Conservation (phyloP, 2,888 invertebrate genomes). For the Drosophila kambysellisi region DNA sequence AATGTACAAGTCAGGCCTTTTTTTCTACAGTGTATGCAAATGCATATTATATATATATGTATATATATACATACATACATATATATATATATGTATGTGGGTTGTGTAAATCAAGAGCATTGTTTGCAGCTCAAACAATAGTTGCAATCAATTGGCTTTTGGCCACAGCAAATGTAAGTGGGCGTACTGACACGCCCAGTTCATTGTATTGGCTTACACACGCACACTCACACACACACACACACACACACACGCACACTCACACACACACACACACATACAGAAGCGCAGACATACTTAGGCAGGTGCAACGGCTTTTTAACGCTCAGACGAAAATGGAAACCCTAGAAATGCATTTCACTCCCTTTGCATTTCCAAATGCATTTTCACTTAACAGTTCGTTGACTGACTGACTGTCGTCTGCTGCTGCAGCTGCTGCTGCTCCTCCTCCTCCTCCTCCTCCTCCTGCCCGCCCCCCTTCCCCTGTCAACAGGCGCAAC, state of each 20-base stretch:
- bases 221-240: not conserved
- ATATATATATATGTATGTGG: no score
- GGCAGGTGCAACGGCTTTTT: constrained; percentile 56
- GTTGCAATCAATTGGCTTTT: constrained; percentile 52
- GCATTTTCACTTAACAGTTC: constrained; percentile 66
- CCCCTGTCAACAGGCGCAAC: not conserved
- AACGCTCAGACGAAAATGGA: constrained; percentile 48
- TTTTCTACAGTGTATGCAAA: constrained; percentile 3
- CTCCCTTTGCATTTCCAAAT: constrained; percentile 45
- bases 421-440: not conserved
- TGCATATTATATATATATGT: not conserved
- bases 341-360: constrained; percentile 68
- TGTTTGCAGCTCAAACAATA: constrained; percentile 40
- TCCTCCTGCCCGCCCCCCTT: no score
- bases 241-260: not conserved
- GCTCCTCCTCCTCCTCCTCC: no score
- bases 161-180: constrained; percentile 1
- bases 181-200: constrained; percentile 40
- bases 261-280: not conserved
- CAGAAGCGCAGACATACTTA: constrained; percentile 13
- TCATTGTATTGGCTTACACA: constrained; percentile 19
- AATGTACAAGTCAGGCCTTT: no score
- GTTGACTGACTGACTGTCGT: constrained; percentile 69
- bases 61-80: no score
- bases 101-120: constrained; percentile 14